These are phyloP conservation scores for Pantherophis vulpinus DNA, from an alignment of 2,797 vertebrate genomes.

Conservation along the genomic window DNA sequence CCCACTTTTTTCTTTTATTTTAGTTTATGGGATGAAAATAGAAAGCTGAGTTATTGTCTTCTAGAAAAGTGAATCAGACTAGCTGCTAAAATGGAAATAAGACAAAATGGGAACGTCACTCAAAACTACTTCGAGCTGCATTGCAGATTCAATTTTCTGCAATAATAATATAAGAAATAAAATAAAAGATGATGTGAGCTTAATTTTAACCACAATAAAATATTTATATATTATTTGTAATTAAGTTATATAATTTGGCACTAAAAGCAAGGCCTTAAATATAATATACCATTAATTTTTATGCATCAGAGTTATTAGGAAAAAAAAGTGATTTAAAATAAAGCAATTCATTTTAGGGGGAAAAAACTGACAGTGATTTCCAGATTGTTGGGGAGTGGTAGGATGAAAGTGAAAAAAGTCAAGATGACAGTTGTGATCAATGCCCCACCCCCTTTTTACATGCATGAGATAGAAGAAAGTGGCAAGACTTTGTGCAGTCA, in stretches of 20 bases:
- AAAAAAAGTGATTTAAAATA: constrained; percentile 3
- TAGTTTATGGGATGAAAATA: background rate
- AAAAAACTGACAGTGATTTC: background rate
- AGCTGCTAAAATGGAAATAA: constrained; percentile 40
- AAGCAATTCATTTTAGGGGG: background rate
- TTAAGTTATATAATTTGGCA: background rate
- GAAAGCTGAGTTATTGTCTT: background rate
- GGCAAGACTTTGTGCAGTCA: background rate
- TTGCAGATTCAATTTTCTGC: background rate
- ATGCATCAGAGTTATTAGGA: background rate
- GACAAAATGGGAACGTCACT: constrained; percentile 21
- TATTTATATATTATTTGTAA: background rate
- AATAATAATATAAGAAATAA: background rate
- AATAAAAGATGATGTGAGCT: background rate
- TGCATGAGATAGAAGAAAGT: background rate
- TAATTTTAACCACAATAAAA: constrained; percentile 12
- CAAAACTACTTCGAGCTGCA: constrained; percentile 1
- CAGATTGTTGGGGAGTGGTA: background rate
- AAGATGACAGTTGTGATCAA: background rate
- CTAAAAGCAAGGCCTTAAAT: constrained; percentile 4
- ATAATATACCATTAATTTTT: background rate
- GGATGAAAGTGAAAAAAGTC: background rate
- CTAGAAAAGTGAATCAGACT: constrained; percentile 33
- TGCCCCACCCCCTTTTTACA: background rate
- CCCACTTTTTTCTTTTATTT: background rate